Evolutionary conservation across 2,797 vertebrate species (phyloP).

Genomic region (Acrossocheilus wenchowensis): DNA sequence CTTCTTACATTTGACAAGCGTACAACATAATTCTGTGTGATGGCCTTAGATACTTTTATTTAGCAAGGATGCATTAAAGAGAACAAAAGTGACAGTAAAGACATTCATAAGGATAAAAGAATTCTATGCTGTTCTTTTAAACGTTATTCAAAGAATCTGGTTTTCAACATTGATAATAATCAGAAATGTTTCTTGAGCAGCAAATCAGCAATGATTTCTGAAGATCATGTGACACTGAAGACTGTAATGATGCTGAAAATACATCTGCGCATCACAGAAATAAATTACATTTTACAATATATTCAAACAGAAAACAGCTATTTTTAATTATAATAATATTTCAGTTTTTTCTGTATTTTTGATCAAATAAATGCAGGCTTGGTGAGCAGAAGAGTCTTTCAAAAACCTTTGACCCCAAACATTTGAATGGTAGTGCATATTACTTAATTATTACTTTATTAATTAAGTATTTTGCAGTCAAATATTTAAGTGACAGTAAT

Average conservation of each 20-base stretch:
- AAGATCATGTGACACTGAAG: neutral
- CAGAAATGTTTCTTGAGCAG: neutral
- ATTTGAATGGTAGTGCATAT: neutral
- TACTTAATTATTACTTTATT: no score
- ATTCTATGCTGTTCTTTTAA: neutral
- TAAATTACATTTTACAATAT: neutral
- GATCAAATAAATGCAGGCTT: neutral
- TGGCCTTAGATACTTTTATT: neutral
- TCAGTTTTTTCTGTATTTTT: neutral
- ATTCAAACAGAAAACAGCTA: neutral
- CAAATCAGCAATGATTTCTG: neutral
- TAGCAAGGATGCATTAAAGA: neutral
- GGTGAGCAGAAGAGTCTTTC: neutral
- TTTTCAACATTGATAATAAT: neutral
- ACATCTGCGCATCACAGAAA: neutral
- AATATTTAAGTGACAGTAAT: neutral
- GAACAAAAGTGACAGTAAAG: neutral
- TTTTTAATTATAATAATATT: neutral
- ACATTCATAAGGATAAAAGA: neutral
- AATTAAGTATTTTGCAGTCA: neutral
- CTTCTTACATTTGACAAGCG: neutral
- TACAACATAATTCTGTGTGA: neutral
- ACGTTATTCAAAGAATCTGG: neutral
- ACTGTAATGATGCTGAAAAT: neutral
- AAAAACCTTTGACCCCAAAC: neutral